Evolutionary conservation across 2,113 vertebrate genomes (phyloP).

Genomic region (Psophia crepitans): DNA sequence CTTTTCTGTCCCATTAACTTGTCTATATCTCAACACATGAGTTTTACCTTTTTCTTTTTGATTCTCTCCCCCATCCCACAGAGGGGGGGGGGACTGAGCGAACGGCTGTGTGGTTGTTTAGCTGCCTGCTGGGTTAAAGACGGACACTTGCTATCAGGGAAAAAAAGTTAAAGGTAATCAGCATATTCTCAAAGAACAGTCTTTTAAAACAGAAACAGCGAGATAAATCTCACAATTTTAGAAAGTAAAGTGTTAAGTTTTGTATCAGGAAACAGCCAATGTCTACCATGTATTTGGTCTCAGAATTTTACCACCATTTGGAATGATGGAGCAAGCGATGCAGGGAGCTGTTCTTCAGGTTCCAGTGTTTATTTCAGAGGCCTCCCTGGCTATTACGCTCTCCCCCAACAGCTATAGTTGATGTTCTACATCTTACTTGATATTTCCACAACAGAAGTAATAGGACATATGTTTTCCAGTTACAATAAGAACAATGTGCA

Average conservation of each 20-base stretch:
- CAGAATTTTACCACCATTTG: background rate
- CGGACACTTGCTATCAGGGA: no score
- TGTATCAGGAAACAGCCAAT: background rate
- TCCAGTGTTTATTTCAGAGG: background rate
- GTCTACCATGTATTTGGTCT: background rate
- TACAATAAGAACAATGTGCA: conserved; percentile 15
- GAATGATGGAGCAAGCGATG: background rate
- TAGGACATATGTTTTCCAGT: conserved; percentile 19
- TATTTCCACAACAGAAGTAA: background rate
- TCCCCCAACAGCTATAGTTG: background rate
- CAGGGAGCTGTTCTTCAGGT: background rate
- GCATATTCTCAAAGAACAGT: background rate
- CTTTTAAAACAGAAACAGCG: background rate
- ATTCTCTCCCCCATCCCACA: no score
- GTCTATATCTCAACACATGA: no score
- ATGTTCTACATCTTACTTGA: background rate
- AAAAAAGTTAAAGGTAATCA: background rate
- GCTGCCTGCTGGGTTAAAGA: no score
- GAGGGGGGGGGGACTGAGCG: no score
- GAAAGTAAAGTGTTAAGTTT: background rate
- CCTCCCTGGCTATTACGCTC: background rate
- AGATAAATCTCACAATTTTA: background rate
- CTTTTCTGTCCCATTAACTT: no score
- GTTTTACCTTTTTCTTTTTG: no score
- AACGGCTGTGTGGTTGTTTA: no score